phyloP scores from a whole-genome alignment of 1,140 invertebrate species.

The Triops cancriformis region DNA sequence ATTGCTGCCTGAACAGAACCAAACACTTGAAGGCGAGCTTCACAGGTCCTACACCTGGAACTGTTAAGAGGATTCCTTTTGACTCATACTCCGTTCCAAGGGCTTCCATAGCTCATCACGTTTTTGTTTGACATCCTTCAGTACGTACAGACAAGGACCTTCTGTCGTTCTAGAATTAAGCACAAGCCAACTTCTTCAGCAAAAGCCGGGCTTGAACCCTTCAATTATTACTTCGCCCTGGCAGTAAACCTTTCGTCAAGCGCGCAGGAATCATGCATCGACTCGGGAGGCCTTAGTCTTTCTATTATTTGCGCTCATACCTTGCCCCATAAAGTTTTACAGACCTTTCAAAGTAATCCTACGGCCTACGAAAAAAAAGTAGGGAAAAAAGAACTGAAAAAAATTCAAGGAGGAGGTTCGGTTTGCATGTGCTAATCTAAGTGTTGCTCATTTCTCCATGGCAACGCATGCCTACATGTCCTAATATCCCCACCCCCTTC shows the following conservation, averaged over 20 bases:
- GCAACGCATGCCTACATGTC: background rate
- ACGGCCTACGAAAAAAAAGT: too few species aligned
- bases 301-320: too few species aligned
- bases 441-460: conserved; percentile 13
- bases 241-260: too few species aligned
- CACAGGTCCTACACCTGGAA: background rate
- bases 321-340: too few species aligned
- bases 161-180: too few species aligned
- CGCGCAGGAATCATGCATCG: too few species aligned
- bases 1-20: background rate
- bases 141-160: too few species aligned
- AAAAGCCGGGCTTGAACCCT: too few species aligned
- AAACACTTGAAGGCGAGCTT: background rate
- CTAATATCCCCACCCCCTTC: background rate
- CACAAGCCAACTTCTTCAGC: too few species aligned
- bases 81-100: background rate
- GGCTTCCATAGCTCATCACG: background rate
- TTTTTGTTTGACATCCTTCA: background rate
- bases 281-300: too few species aligned
- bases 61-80: background rate
- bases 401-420: background rate
- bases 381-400: background rate
- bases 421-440: background rate
- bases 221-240: too few species aligned
- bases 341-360: too few species aligned